These are phyloP conservation scores for Coelinius sp. DNA, from an alignment of 2,888 invertebrate genomes.

Conservation along the genomic window DNA sequence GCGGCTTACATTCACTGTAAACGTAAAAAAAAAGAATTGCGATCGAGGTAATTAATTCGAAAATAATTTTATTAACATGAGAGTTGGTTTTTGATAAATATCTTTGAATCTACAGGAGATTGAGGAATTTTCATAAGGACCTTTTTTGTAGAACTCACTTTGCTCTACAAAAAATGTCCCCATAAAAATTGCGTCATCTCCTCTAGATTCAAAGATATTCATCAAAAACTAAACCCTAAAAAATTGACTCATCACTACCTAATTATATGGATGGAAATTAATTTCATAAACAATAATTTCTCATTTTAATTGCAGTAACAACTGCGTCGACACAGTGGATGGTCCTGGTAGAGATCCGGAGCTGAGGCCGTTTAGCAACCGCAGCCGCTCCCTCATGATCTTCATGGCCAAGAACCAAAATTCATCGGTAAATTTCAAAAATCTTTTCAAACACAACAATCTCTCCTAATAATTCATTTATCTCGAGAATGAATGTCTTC, in stretches of 20 bases:
- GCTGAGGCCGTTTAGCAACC: conserved; percentile 69
- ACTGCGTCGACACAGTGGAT: conserved; percentile 69
- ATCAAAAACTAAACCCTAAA: too few species aligned
- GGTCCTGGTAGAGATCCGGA: conserved; percentile 69
- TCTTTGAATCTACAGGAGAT: too few species aligned
- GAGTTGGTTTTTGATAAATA: conserved; percentile 29
- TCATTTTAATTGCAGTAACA: conserved; percentile 50
- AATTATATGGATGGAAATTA: background rate
- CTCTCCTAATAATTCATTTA: background rate
- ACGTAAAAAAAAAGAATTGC: conserved; percentile 70
- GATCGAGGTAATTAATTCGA: conserved; percentile 62
- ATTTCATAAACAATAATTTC: background rate
- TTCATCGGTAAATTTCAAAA: conserved; percentile 62
- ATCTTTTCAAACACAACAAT: background rate
- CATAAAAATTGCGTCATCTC: too few species aligned
- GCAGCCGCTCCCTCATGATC: conserved; percentile 68
- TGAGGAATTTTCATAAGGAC: too few species aligned
- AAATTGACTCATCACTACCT: too few species aligned
- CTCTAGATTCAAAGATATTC: too few species aligned
- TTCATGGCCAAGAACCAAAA: conserved; percentile 69
- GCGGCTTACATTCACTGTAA: conserved; percentile 70
- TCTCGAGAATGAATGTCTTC: background rate
- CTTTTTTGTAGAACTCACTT: too few species aligned
- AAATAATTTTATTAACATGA: conserved; percentile 8
- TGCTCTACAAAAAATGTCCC: too few species aligned